These are phyloP conservation scores for Cygnus atratus DNA, from an alignment of 2,113 vertebrate species.

Conservation along the genomic window DNA sequence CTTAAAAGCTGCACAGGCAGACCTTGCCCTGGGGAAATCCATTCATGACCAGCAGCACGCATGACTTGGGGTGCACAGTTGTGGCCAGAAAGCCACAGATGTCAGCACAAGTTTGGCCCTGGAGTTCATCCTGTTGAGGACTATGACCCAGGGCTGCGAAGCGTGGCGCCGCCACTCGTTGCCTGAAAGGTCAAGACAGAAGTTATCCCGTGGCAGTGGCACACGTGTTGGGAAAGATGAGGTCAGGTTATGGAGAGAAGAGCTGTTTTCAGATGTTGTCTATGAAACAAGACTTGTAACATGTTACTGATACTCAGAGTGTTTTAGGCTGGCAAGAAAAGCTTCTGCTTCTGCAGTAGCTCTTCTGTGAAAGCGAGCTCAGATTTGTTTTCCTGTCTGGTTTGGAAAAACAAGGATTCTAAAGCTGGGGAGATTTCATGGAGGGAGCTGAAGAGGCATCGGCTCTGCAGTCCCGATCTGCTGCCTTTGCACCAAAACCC, in stretches of 20 bases:
- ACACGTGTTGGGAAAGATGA: not conserved
- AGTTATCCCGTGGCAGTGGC: accelerated
- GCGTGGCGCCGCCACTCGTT: accelerated
- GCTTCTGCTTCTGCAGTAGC: not conserved
- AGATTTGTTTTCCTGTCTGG: not conserved
- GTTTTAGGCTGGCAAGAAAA: not conserved
- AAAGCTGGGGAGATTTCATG: not conserved
- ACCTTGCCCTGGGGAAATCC: not conserved
- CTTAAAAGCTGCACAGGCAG: not conserved
- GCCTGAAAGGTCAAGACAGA: not conserved
- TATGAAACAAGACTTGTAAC: not conserved
- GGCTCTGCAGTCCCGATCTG: not conserved
- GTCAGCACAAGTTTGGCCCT: not conserved
- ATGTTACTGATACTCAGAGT: not conserved
- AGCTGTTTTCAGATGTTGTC: not conserved
- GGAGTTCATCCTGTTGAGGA: not conserved
- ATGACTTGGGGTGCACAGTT: not conserved
- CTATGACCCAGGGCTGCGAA: not conserved
- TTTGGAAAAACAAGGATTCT: not conserved
- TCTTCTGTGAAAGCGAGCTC: not conserved
- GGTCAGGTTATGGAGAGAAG: not conserved
- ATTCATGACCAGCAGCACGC: not conserved
- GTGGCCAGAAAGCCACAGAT: not conserved
- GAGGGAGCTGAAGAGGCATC: not conserved
- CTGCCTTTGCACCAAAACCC: not conserved